Evolutionary conservation across 2,888 invertebrate species (phyloP).

Genomic region (Drepanosiphum platanoidis): DNA sequence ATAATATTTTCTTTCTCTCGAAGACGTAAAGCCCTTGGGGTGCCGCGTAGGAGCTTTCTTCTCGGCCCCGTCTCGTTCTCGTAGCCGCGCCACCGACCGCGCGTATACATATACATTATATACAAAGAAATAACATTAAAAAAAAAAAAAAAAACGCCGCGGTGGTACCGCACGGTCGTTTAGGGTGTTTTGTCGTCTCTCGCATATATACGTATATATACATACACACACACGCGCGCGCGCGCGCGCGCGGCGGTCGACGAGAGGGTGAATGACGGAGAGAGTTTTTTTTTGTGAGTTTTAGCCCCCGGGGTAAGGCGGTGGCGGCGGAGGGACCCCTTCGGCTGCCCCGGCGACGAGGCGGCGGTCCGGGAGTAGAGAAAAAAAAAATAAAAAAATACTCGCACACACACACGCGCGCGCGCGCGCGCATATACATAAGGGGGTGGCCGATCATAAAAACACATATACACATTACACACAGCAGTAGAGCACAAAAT

Average conservation of each 20-base stretch:
- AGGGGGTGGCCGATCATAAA: slow-evolving; percentile 58
- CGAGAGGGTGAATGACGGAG: background rate
- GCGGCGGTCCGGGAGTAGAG: slow-evolving; percentile 50
- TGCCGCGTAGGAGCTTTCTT: slow-evolving; percentile 16
- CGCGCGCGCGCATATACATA: background rate
- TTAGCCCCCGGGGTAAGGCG: slow-evolving; percentile 48
- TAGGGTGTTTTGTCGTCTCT: slow-evolving; percentile 61
- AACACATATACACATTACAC: slow-evolving; percentile 59
- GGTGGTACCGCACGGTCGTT: slow-evolving; percentile 52
- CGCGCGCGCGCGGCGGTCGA: too few relatives aligned
- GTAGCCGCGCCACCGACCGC: background rate
- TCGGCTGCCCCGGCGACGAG: background rate
- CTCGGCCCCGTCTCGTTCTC: slow-evolving; percentile 18
- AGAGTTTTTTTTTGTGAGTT: slow-evolving; percentile 39
- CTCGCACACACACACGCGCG: background rate
- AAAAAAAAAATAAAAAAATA: slow-evolving; percentile 39
- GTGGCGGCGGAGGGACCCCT: slow-evolving; percentile 30
- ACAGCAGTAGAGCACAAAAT: slow-evolving; percentile 57
- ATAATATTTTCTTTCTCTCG: slow-evolving; percentile 35
- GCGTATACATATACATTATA: background rate
- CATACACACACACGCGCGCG: too few relatives aligned
- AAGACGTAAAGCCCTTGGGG: slow-evolving; percentile 38
- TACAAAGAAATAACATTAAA: slow-evolving; percentile 60
- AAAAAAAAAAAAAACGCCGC: slow-evolving; percentile 55
- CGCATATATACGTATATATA: background rate